Evolutionary conservation across 2,797 vertebrate genomes (phyloP).

Genomic region (Cercopithecus diana): DNA sequence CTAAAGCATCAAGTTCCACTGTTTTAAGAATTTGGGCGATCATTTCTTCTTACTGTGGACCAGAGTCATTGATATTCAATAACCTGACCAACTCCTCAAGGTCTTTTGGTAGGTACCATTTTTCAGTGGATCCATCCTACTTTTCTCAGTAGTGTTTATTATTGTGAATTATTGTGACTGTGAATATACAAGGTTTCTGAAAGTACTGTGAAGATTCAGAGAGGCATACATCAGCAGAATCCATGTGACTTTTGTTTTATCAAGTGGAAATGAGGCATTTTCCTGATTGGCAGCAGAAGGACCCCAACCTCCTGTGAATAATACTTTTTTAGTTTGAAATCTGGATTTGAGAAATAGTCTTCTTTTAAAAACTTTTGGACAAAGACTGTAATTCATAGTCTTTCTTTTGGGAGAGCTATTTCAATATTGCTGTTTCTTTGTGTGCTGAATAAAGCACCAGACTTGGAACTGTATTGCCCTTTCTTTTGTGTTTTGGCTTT

Average conservation of each 20-base stretch:
- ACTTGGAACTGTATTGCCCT: neutral
- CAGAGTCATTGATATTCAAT: neutral
- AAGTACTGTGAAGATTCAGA: neutral
- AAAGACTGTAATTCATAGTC: neutral
- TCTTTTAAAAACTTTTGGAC: conserved; percentile 16
- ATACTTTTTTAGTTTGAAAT: conserved; percentile 21
- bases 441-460: neutral
- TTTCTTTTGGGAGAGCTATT: neutral
- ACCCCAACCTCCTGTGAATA: neutral
- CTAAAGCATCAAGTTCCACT: neutral
- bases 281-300: neutral
- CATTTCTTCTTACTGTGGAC: neutral
- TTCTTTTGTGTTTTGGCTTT: neutral
- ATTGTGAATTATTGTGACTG: neutral
- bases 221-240: neutral
- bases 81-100: neutral
- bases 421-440: conserved; percentile 2
- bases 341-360: neutral
- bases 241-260: neutral
- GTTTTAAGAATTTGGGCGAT: conserved; percentile 22
- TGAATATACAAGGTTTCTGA: neutral
- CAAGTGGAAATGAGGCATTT: neutral
- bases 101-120: neutral
- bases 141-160: neutral
- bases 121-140: neutral